Evolutionary conservation across 2,797 vertebrate genomes (phyloP).

Genomic region (Amphiprion clarkii): DNA sequence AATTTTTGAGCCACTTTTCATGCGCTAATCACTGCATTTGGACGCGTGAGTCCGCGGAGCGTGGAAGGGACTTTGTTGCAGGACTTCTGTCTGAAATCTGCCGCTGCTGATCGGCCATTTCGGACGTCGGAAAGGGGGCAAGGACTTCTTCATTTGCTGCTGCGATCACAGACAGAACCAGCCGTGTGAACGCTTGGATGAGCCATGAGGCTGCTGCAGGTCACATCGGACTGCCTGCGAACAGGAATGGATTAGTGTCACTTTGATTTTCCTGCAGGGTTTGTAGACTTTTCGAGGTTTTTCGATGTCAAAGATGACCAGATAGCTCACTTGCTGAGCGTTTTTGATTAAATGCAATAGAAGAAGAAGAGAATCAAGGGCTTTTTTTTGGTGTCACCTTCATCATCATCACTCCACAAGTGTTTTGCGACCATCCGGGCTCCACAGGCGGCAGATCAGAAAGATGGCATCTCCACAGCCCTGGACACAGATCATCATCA

Average conservation of each 20-base stretch:
- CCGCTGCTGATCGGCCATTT: constrained; percentile 42
- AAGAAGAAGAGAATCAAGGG: too few relatives aligned
- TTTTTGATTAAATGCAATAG: constrained; percentile 11
- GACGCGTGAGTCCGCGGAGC: not conserved
- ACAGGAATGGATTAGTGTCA: constrained; percentile 25
- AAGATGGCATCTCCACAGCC: constrained; percentile 60
- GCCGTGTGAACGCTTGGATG: constrained; percentile 16
- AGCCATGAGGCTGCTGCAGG: constrained; percentile 41
- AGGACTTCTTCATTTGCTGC: constrained; percentile 20
- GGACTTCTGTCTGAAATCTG: not conserved
- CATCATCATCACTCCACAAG: constrained; percentile 8
- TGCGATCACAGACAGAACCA: not conserved
- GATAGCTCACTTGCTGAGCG: constrained; percentile 10
- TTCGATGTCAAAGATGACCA: constrained; percentile 8
- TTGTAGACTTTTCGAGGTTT: not conserved
- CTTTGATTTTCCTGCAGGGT: not conserved
- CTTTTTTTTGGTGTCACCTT: not conserved
- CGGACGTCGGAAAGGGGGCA: constrained; percentile 34
- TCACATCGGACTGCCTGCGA: not conserved
- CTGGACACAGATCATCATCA: constrained; percentile 41
- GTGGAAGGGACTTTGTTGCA: constrained; percentile 18
- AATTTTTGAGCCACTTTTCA: not conserved
- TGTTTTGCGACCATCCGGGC: not conserved
- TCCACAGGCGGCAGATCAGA: constrained; percentile 4
- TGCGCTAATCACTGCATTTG: not conserved